Percentiles rank a stretch among this genome's conserved stretches.
phyloP scores from a whole-genome alignment of 2,797 vertebrate genomes.

The Fundulus diaphanus region DNA sequence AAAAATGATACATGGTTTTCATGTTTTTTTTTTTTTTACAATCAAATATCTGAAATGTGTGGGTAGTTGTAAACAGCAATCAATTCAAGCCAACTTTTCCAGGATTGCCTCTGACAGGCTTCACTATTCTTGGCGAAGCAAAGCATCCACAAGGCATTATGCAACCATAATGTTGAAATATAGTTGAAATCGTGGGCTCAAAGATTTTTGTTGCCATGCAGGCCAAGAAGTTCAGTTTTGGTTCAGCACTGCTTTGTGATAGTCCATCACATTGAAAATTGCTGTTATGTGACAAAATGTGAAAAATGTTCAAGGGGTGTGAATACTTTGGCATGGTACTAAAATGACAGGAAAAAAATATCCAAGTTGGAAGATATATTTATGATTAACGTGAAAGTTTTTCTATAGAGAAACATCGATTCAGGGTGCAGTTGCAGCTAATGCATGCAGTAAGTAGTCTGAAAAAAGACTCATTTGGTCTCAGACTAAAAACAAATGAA shows the following conservation, averaged over 20 bases:
- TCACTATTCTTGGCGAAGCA: not conserved
- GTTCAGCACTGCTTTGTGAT: not conserved
- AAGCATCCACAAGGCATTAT: not conserved
- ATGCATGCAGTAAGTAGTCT: not conserved
- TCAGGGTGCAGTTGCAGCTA: conserved; percentile 27
- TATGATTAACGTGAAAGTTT: conserved; percentile 44
- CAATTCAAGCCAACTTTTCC: not conserved
- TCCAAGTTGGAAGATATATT: conserved; percentile 45
- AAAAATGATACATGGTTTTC: not conserved
- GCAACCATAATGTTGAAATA: not conserved
- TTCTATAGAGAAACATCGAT: conserved; percentile 26
- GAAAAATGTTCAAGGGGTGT: too few species aligned
- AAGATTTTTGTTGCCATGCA: not conserved
- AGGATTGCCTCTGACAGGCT: not conserved
- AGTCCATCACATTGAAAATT: too few species aligned
- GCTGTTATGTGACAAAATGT: too few species aligned
- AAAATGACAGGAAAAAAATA: conserved; percentile 54
- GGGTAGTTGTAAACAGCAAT: not conserved
- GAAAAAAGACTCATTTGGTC: not conserved
- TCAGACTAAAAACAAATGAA: not conserved
- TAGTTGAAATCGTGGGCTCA: not conserved
- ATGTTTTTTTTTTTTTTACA: not conserved
- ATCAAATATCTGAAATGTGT: not conserved
- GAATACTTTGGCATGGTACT: not conserved
- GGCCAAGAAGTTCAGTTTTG: not conserved